Evolutionary conservation across 2,888 invertebrate genomes (phyloP).

Genomic region (Mythimna pallens): DNA sequence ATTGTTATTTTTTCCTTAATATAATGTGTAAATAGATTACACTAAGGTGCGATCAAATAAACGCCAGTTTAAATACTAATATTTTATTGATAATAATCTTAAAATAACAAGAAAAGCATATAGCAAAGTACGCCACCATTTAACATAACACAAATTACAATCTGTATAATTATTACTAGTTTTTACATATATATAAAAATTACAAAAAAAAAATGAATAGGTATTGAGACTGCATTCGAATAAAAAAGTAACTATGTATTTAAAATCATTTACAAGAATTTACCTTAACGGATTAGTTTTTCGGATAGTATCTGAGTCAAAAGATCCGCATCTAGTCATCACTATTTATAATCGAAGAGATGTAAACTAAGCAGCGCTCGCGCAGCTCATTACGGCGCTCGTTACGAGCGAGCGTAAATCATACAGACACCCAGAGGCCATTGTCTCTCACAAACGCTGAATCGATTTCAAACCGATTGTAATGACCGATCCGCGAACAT

Average conservation of each 20-base stretch:
- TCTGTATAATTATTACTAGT: constrained; percentile 2
- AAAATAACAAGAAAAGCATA: constrained; percentile 34
- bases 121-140: constrained; percentile 2
- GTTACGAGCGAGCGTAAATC: constrained; percentile 88
- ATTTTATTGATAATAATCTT: constrained; percentile 56
- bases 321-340: constrained; percentile 56
- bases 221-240: neutral
- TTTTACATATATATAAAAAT: constrained; percentile 11
- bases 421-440: constrained; percentile 85
- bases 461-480: constrained; percentile 76
- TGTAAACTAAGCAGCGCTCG: constrained; percentile 78
- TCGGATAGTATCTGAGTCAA: constrained; percentile 18
- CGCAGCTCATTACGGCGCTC: constrained; percentile 86
- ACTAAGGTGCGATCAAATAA: constrained; percentile 46
- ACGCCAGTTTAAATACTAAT: constrained; percentile 36
- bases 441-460: constrained; percentile 79
- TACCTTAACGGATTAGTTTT: no score
- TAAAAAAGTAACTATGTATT: constrained; percentile 4
- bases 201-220: neutral
- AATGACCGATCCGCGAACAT: constrained; percentile 81
- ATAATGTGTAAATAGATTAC: neutral
- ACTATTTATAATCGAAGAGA: constrained; percentile 74
- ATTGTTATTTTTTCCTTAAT: neutral
- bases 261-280: no score
- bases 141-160: constrained; percentile 18